Evolutionary conservation across 1,140 invertebrate genomes (phyloP), one percentile per base, ranked within the genome.

Genomic region (Globodera rostochiensis): DNA sequence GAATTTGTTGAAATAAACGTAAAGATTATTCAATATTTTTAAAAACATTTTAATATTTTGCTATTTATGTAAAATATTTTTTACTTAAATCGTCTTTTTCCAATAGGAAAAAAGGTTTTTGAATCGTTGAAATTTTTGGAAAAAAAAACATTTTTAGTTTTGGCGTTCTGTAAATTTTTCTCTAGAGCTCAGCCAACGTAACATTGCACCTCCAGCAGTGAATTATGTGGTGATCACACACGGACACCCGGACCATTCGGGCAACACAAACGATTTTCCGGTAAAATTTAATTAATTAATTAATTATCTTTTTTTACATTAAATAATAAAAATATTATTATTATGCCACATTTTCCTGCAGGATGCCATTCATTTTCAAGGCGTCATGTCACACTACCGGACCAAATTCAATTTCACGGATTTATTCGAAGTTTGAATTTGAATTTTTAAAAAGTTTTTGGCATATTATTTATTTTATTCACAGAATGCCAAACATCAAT

Each of bases 321-420:
- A 21, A 73, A 11, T 70, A 21, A 15, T 25, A 21, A 50, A 73
- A 74, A 15, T 45, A 15, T 36, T 13, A 36, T 78, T 21, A 64
- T n/a, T 74, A 84, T 69, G 80, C 53, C 36, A 36, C 36, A 36
- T 36, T 36, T 36, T 81, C 45, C 87, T 84, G 74, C 83, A 85
- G 9, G 87, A 88, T 82, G 87, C 87, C 9, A 57, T 89, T 57
- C 87, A 88, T 79, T 88, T 84, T 71, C 87, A 88, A 57, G 87
- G 87, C 21, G 60, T 53, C 73, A 69, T 87, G 60, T 36, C 77
- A 21, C 87, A 89, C 74, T 75, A 88, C 15, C 36, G 82, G 45
- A 82, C 84, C 21, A 84, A 82, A 73, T 88, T 88, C 85, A 88
- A 89, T 60, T 82, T 88, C 46, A 79, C 83, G 19, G 85, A 85